phyloP scores from a whole-genome alignment of 2,113 vertebrate genomes.

The Pachycephala philippinensis region DNA sequence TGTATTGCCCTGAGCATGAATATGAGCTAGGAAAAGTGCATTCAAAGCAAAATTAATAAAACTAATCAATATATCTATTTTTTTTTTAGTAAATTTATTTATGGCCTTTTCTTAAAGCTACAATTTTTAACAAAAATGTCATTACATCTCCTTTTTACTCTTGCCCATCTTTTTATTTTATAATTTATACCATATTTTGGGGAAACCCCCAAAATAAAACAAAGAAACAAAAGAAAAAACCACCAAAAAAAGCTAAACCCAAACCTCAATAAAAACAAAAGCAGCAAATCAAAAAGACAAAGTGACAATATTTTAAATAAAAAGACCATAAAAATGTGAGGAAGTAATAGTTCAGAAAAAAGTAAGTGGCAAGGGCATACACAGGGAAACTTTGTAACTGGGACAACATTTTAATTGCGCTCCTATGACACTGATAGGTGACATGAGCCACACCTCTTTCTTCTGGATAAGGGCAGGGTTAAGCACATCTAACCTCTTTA shows the following conservation, averaged over 20 bases:
- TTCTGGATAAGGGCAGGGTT: not conserved
- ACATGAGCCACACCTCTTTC: not conserved
- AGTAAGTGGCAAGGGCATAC: not conserved
- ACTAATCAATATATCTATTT: not conserved
- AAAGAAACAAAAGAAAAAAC: not conserved
- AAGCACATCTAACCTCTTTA: not conserved
- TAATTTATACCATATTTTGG: not conserved
- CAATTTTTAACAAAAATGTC: not conserved
- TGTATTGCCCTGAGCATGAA: not conserved
- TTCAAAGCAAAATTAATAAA: not conserved
- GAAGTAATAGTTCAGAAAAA: not conserved
- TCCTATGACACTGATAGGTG: not conserved
- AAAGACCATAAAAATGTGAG: not conserved
- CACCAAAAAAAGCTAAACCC: rapidly evolving
- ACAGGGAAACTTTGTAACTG: not conserved
- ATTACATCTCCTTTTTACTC: not conserved
- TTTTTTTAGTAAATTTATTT: not conserved
- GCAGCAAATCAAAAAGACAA: not conserved
- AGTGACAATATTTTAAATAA: not conserved
- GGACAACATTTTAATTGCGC: not conserved
- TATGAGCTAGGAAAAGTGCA: not conserved
- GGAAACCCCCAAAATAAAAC: not conserved
- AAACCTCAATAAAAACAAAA: not conserved
- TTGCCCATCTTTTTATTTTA: not conserved
- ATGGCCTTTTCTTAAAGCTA: not conserved